Percentiles rank a stretch among this genome's conserved stretches.
phyloP scores from a whole-genome alignment of 2,113 vertebrate genomes.

The Amblyornis subalaris region DNA sequence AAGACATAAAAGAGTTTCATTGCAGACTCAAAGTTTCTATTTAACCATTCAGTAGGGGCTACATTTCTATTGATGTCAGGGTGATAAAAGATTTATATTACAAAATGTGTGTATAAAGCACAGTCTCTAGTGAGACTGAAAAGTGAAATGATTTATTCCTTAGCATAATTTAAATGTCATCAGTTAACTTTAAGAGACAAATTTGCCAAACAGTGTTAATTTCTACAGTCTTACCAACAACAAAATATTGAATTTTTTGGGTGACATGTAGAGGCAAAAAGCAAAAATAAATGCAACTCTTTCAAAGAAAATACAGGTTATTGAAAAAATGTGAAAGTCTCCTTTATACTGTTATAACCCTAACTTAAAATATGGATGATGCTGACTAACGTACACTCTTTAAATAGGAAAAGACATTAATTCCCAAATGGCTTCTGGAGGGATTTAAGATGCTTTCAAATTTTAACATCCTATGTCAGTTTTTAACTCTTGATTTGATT shows the following conservation, averaged over 20 bases:
- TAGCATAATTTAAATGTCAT: constrained; percentile 41
- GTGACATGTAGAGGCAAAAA: neutral
- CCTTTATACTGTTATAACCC: neutral
- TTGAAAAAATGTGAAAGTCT: neutral
- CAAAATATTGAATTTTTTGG: neutral
- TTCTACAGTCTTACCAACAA: neutral
- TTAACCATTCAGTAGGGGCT: constrained; percentile 5
- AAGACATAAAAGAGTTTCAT: constrained; percentile 36
- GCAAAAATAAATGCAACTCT: neutral
- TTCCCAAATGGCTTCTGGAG: neutral
- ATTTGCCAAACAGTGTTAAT: neutral
- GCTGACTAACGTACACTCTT: neutral
- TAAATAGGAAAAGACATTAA: constrained; percentile 20
- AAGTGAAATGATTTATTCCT: constrained; percentile 28
- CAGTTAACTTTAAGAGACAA: neutral
- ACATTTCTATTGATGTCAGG: constrained; percentile 11
- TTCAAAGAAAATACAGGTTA: neutral
- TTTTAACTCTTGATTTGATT: constrained; percentile 3
- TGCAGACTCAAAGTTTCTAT: neutral
- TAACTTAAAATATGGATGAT: constrained; percentile 49
- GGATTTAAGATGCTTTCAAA: constrained; percentile 44
- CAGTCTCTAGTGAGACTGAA: neutral
- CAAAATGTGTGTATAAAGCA: constrained; percentile 44
- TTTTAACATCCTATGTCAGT: constrained; percentile 8
- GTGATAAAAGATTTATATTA: constrained; percentile 60